Base-by-base conservation (phyloP, 2,888 invertebrate genomes). In the Nephrotoma appendiculata region DNA sequence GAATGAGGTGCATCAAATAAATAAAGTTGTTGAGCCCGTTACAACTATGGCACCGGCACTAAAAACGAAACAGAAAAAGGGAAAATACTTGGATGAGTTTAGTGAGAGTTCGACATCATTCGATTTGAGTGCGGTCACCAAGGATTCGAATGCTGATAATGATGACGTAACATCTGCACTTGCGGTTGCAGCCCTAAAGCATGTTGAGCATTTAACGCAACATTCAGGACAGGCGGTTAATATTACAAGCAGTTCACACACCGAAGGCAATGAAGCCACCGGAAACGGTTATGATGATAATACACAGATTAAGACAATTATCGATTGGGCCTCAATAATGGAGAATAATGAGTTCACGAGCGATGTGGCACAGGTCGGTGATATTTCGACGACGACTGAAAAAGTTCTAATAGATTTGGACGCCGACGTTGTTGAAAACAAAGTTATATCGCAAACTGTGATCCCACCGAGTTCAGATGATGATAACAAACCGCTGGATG, bases 151-250 rank as follows among this genome's bases (percentile, higher is more conserved):
- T 45, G 90, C 90, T 88, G 89, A 88, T 15, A 90, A 90, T 0
- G 91, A 91, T 52, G 43, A 85, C 12, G 15, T 44, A 45, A 90
- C 89, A 0, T 91, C 91, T 91, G 90, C 90, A 44, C 88, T 91
- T 86, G 90, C 90, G 0, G 89, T 91, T 86, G 90, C 90, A 0
- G 89, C 89, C 9, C 89, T 91, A 89, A 91, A 91, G 89, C 88
- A 89, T 52, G 89, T 90, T 5, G 88, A 88, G 43, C 87, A 87
- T 83, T 7, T 83, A 4, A 87, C 87, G 11, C 44, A 83, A 3
- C 15, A 86, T 41, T 52, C 44, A 1, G 87, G 83, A 41, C 85
- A 87, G 45, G 83, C 15, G 11, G 43, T 71, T 86, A 87, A 87
- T 84, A 41, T 71, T 85, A 87, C 83, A 19, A 45, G 6, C 9